phyloP scores from a whole-genome alignment of 2,797 vertebrate species.

The Sarcoramphus papa region DNA sequence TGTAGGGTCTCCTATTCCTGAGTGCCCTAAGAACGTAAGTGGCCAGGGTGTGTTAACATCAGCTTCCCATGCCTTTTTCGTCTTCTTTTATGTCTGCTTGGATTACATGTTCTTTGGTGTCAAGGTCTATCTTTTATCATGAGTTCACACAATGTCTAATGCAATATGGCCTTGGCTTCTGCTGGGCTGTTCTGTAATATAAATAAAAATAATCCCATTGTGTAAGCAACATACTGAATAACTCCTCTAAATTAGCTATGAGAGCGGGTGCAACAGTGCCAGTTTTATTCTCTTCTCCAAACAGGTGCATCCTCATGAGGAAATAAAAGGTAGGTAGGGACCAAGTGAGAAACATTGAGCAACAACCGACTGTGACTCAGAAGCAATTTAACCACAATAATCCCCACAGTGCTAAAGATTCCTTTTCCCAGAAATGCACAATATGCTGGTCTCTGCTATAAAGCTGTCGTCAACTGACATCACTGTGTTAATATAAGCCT shows the following conservation, averaged over 20 bases:
- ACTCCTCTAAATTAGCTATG: neutral
- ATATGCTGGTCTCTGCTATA: neutral
- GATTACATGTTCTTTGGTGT: neutral
- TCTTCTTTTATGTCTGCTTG: neutral
- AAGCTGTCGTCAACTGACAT: neutral
- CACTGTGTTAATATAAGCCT: neutral
- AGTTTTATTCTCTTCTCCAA: neutral
- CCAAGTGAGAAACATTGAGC: neutral
- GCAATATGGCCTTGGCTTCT: neutral
- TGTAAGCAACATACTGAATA: neutral
- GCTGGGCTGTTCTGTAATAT: neutral
- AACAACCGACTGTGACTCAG: neutral
- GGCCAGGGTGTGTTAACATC: neutral
- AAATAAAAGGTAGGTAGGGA: neutral
- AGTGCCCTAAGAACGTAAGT: neutral
- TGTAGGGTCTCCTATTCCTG: neutral
- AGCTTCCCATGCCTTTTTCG: neutral
- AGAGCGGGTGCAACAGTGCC: neutral
- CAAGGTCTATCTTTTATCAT: neutral
- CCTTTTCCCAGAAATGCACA: conserved; percentile 1
- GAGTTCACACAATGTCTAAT: neutral
- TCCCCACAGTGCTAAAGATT: neutral
- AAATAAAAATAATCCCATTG: neutral
- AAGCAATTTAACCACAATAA: conserved; percentile 21
- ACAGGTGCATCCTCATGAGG: conserved; percentile 13